Conservation (phyloP, 1,140 invertebrate genomes). For the Harpegnathos saltator region DNA sequence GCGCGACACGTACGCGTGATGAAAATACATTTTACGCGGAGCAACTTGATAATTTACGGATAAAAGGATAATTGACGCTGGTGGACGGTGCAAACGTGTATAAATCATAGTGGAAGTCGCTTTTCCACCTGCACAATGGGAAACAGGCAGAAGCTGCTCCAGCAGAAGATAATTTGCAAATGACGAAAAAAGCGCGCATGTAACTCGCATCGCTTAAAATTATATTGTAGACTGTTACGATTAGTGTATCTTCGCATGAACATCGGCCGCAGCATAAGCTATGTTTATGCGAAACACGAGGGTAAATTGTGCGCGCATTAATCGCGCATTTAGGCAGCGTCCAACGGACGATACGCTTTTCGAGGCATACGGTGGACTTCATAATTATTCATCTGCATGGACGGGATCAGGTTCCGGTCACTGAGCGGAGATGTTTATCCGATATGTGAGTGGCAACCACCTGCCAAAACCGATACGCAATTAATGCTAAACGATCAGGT, state of each 20-base stretch:
- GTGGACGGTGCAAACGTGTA: background rate
- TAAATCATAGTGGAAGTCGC: background rate
- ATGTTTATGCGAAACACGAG: conserved; percentile 12
- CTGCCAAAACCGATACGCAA: conserved; percentile 81
- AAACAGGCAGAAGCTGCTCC: no score
- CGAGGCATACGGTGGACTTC: conserved; percentile 64
- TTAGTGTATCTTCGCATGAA: background rate
- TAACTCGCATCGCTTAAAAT: background rate
- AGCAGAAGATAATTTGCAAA: background rate
- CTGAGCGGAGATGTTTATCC: conserved; percentile 77
- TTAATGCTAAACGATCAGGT: conserved; percentile 79
- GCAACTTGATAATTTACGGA: background rate
- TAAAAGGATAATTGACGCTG: background rate
- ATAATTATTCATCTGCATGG: conserved; percentile 78
- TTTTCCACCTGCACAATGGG: no score
- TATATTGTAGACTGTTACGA: background rate
- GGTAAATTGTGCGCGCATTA: conserved; percentile 51
- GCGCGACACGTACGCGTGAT: no score
- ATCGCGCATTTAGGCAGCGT: conserved; percentile 40
- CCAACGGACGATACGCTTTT: conserved; percentile 52
- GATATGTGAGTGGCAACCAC: conserved; percentile 75
- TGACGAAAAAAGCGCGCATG: background rate
- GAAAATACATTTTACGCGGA: background rate
- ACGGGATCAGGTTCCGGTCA: conserved; percentile 74
- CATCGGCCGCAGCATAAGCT: background rate